A percentile compares a stretch with the other conserved stretches of the same genome.
Conservation (phyloP, 35 echinoderm and acorn worm genomes). For the Diadema setosum region DNA sequence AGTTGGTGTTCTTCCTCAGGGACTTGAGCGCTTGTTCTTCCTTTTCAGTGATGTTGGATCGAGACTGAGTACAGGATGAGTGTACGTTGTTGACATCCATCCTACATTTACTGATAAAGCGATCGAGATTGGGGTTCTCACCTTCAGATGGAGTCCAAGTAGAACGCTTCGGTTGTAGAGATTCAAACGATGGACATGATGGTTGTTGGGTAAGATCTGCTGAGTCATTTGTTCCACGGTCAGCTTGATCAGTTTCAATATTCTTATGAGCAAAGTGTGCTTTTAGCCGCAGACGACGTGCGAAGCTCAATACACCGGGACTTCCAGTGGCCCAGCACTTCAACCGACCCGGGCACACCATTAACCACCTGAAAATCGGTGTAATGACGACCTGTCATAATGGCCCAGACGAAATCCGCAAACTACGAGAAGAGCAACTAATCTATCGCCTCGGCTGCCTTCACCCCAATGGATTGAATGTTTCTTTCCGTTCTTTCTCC, state of each 20-base stretch:
- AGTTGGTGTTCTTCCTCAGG: neutral
- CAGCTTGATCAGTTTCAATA: neutral
- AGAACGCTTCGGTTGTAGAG: neutral
- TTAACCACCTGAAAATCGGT: too few species aligned
- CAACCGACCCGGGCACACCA: too few species aligned
- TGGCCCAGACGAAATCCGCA: too few species aligned
- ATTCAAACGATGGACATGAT: neutral
- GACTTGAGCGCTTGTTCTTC: neutral
- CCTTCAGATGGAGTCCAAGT: neutral
- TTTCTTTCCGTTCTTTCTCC: too few species aligned
- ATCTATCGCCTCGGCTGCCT: too few species aligned
- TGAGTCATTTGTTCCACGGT: neutral
- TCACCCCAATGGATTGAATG: too few species aligned
- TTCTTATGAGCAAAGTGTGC: neutral
- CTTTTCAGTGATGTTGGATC: neutral
- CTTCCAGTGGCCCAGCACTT: too few species aligned
- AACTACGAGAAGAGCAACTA: too few species aligned
- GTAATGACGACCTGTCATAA: too few species aligned
- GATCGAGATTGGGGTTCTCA: neutral
- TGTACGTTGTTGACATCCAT: neutral
- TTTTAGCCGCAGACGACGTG: neutral
- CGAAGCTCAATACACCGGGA: too few species aligned
- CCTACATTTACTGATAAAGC: neutral
- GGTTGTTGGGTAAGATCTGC: neutral
- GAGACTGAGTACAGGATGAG: too few species aligned